Base-by-base conservation (phyloP, 1,140 invertebrate genomes). In the Plectrocnemia conspersa region DNA sequence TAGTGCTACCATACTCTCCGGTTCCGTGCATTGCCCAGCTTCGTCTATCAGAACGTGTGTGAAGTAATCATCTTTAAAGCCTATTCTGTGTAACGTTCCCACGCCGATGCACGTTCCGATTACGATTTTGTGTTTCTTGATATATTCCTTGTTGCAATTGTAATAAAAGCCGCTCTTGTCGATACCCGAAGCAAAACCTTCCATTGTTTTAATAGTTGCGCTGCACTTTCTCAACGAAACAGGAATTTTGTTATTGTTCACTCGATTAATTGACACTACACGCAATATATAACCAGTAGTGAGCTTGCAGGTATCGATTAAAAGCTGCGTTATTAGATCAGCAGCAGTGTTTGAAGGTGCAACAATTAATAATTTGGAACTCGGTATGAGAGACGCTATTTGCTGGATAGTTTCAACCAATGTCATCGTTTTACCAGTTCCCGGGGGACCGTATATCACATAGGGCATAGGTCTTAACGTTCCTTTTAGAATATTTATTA, bases 351-450 rank as follows among this genome's bases (percentile, higher is more conserved):
- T 94, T 1, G 91, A 92, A 1, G 93, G 92, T 7, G 91, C 85
- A 18, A 86, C 88, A 24, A 93, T 78, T 22, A 97, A 65, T 38
- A 96, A 78, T 57, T 88, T 77, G 48, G 82, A 81, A 6, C 82
- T 75, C 0, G 83, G 79, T 10, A 88, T 64, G 7, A 78, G 65
- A 5, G 65, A 70, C 3, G 84, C 73, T 62, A 94, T 79, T 73
- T 97, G 94, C 18, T 94, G 66, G 15, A 93, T 81, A 0, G 83
- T 77, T 76, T 97, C 93, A 16, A 93, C 86, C 4, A 97, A 68
- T 3, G 93, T 97, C 0, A 94, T 74, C 0, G 93, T 97, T 77
- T 97, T 97, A n/a, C 93, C 93, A n/a, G 92, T 96, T 7, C 93
- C 93, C 1, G 93, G 93, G 29, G 94, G 93, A 2, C 94, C 94